These are phyloP conservation scores for Megalops cyprinoides DNA, from an alignment of 2,797 vertebrate genomes.

Conservation along the genomic window DNA sequence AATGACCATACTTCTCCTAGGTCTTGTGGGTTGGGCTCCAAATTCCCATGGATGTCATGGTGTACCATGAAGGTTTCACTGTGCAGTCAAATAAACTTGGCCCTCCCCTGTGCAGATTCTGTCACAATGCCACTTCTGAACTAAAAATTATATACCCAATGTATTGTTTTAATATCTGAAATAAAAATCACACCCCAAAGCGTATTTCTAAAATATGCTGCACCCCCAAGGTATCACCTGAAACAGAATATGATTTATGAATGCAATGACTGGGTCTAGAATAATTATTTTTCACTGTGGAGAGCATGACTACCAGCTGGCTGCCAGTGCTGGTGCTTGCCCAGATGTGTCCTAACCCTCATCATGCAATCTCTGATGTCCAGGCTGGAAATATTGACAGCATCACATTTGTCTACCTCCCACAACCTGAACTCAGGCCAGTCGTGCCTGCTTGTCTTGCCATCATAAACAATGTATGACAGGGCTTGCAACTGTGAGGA, in stretches of 20 bases:
- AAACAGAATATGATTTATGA: background rate
- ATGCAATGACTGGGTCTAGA: too few relatives aligned
- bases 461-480: slow-evolving; percentile 73
- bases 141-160: too few relatives aligned
- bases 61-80: background rate
- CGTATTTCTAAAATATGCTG: background rate
- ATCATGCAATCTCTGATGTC: slow-evolving; percentile 10
- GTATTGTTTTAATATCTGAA: too few relatives aligned
- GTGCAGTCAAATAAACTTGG: background rate
- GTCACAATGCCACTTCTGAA: background rate
- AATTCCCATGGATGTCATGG: background rate
- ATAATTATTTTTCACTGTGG: background rate
- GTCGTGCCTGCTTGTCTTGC: slow-evolving; percentile 52
- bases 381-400: slow-evolving; percentile 57
- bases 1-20: background rate
- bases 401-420: slow-evolving; percentile 54
- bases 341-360: background rate
- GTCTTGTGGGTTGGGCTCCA: background rate
- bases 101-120: background rate
- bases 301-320: background rate
- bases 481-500: slow-evolving; percentile 58
- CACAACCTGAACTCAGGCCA: slow-evolving; percentile 59
- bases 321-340: background rate
- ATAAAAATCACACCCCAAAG: background rate
- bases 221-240: background rate